phyloP scores from a whole-genome alignment of 2,113 vertebrate genomes.

The Apodemus sylvaticus region DNA sequence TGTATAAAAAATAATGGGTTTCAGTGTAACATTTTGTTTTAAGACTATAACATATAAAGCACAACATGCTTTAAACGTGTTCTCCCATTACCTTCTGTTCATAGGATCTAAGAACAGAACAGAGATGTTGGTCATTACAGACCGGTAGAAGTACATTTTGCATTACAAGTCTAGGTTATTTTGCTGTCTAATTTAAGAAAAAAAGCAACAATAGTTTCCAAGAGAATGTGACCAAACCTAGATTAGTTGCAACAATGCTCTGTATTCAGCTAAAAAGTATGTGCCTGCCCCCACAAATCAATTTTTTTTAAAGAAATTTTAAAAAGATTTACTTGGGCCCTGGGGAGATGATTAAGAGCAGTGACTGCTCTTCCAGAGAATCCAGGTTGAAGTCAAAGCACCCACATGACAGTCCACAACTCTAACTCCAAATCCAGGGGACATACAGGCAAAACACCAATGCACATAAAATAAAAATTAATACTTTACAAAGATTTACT shows the following conservation, averaged over 20 bases:
- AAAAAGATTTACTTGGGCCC: not conserved
- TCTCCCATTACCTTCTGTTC: not conserved
- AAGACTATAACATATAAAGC: not conserved
- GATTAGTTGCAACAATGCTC: not conserved
- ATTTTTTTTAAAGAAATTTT: not conserved
- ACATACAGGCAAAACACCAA: not conserved
- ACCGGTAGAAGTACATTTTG: not conserved
- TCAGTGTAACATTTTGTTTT: not conserved
- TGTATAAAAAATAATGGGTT: not conserved
- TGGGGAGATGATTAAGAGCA: not conserved
- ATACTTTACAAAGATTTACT: not conserved
- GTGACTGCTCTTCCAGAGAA: not conserved
- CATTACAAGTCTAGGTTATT: too few relatives aligned
- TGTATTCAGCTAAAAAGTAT: not conserved
- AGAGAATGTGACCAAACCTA: not conserved
- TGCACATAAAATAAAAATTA: not conserved
- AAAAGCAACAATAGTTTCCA: not conserved
- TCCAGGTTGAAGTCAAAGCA: not conserved
- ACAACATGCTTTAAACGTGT: not conserved
- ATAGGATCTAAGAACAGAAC: not conserved
- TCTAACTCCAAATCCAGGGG: not conserved
- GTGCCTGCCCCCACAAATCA: accelerated
- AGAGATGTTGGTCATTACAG: too few relatives aligned
- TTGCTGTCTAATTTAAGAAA: not conserved
- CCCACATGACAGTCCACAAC: not conserved